Conservation (phyloP, 2,113 vertebrate genomes). For the Chloroceryle aenea region DNA sequence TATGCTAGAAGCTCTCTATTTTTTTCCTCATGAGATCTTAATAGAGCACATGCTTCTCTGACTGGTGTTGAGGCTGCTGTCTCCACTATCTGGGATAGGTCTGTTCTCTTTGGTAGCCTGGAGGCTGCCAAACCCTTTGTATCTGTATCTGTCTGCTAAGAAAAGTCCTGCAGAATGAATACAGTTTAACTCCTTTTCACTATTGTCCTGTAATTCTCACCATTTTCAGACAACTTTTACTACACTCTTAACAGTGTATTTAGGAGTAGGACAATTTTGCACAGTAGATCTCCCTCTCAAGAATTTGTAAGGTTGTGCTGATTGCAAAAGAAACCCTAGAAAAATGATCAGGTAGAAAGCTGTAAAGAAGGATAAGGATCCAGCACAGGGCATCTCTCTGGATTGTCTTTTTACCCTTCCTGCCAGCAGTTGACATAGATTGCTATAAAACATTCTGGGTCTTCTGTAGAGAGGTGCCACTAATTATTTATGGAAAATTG, state of each 20-base stretch:
- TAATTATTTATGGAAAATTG: background rate
- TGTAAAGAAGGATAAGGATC: background rate
- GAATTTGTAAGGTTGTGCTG: background rate
- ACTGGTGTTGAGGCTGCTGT: background rate
- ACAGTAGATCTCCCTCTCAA: background rate
- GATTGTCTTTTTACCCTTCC: background rate
- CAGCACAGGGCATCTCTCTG: background rate
- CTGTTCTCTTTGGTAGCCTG: background rate
- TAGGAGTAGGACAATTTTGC: background rate
- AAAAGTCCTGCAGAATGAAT: background rate
- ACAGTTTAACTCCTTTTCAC: background rate
- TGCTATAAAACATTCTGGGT: background rate
- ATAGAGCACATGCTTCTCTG: background rate
- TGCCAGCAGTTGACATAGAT: background rate
- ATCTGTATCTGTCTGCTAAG: background rate
- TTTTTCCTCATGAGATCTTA: background rate
- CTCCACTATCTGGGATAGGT: background rate
- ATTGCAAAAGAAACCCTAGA: background rate
- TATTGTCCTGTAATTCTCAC: background rate
- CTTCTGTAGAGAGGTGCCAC: background rate
- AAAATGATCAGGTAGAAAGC: background rate
- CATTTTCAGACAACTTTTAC: background rate
- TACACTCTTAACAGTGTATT: background rate
- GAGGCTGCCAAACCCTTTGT: background rate
- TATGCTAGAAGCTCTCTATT: background rate